Evolutionary conservation across 2,113 vertebrate genomes (phyloP), one percentile per base, ranked within the genome.

Genomic region (Scatophagus argus): DNA sequence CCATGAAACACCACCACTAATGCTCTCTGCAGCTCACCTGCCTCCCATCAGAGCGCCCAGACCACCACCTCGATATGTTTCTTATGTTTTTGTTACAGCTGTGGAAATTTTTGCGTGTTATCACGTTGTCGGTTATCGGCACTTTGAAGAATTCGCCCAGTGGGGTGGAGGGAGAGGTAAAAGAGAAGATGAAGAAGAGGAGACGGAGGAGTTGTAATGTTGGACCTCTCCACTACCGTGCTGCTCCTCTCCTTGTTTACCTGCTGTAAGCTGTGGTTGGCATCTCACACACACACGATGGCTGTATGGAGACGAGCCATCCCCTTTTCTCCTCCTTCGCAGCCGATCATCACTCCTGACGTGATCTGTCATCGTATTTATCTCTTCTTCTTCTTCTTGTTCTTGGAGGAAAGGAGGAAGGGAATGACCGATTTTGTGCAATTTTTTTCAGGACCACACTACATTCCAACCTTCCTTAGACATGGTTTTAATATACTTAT

Each of bases 401-500:
- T 74, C 81, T 41, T 25, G 36, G 62, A 68, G 55, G 47, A 58
- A 73, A 66, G 54, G 27, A 79, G 4, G 2, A 38, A n/a, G 39
- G 27, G 14, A 60, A 41, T 54, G 71, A 88, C 68, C 19, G 62
- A 79, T 81, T 91, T 92, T 71, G 91, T 91, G 91, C 91, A 92
- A 93, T 90, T 81, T 77, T 77, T 85, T 88, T 81, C 85, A 89
- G 89, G 84, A 92, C 77, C 90, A 91, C 91, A 91, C 92, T 93
- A 92, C 91, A 93, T 93, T 93, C 90, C 90, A 91, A 91, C 84
- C 83, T 92, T 90, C 87, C 87, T 89, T 91, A 89, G 83, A 91
- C 90, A 92, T 85, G 88, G 87, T 94, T 94, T 94, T 94, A 91
- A 91, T 91, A 94, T 93, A 89, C 93, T 90, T 89, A 83, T 88